Percentiles rank a stretch among this genome's conserved stretches.
These are phyloP conservation scores for Sardina pilchardus DNA, from an alignment of 2,113 vertebrate species.

Conservation along the genomic window DNA sequence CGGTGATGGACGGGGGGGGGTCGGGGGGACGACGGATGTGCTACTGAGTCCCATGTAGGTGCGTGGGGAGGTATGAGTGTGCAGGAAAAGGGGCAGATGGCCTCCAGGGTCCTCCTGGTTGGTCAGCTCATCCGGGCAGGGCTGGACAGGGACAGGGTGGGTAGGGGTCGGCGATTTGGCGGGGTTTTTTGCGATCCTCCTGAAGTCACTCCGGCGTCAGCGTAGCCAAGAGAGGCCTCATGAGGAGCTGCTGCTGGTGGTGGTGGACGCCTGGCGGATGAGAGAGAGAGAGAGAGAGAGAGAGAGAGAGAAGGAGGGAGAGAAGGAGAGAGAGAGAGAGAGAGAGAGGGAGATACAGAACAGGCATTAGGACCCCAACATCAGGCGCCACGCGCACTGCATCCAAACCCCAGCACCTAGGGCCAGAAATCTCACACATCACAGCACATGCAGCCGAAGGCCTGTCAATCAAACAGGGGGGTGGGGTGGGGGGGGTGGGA, in stretches of 20 bases:
- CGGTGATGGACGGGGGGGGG: too few relatives aligned
- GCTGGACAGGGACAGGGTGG: neutral
- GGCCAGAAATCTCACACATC: slow-evolving; percentile 27
- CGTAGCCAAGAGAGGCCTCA: slow-evolving; percentile 50
- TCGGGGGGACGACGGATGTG: too few relatives aligned
- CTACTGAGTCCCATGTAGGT: neutral
- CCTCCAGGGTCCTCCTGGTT: neutral
- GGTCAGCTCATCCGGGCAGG: neutral
- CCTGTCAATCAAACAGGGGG: slow-evolving; percentile 56
- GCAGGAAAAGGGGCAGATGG: neutral
- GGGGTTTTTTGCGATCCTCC: slow-evolving; percentile 39
- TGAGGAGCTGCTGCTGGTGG: slow-evolving; percentile 68
- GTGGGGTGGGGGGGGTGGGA: neutral
- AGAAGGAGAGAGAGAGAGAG: slow-evolving; percentile 54
- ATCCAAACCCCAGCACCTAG: neutral
- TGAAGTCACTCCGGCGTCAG: slow-evolving; percentile 32
- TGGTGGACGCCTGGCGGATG: slow-evolving; percentile 66
- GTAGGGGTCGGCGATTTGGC: neutral
- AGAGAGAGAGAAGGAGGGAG: slow-evolving; percentile 46
- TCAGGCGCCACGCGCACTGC: neutral
- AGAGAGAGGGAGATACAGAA: slow-evolving; percentile 51
- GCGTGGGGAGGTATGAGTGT: neutral
- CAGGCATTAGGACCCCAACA: neutral
- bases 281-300: slow-evolving; percentile 49
- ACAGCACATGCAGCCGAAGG: slow-evolving; percentile 63